Conservation (phyloP, 2,888 invertebrate species). For the Clitarchus hookeri region DNA sequence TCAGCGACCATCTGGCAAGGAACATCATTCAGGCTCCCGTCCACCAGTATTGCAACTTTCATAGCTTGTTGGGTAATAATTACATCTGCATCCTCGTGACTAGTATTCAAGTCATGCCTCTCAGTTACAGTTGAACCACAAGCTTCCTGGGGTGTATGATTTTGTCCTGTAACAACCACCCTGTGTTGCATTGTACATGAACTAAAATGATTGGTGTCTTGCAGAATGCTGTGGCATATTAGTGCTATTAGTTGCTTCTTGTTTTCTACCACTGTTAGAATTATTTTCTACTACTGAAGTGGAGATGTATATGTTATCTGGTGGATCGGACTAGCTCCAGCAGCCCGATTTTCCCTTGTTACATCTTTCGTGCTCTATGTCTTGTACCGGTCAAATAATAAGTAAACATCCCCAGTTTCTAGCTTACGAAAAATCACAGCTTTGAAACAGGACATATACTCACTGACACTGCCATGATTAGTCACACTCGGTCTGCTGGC, state of each 20-base stretch:
- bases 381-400: background rate
- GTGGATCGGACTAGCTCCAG: background rate
- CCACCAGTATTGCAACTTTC: no score
- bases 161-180: background rate
- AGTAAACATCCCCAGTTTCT: background rate
- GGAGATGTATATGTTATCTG: background rate
- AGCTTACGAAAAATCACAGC: background rate
- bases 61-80: no score
- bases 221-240: background rate
- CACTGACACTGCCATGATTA: background rate
- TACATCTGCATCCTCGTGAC: no score
- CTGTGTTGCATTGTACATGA: background rate
- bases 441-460: background rate
- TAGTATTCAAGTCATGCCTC: no score
- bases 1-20: no score
- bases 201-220: background rate
- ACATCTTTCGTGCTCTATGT: background rate
- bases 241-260: background rate
- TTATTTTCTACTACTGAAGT: background rate
- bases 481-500: background rate
- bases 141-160: no score
- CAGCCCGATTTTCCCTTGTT: slow-evolving; percentile 3
- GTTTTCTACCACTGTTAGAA: background rate
- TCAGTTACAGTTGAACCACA: no score
- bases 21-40: no score